A percentile compares a stretch with the other conserved stretches of the same genome.
Conservation (phyloP, 2,888 invertebrate genomes). For the Volucella inflata region DNA sequence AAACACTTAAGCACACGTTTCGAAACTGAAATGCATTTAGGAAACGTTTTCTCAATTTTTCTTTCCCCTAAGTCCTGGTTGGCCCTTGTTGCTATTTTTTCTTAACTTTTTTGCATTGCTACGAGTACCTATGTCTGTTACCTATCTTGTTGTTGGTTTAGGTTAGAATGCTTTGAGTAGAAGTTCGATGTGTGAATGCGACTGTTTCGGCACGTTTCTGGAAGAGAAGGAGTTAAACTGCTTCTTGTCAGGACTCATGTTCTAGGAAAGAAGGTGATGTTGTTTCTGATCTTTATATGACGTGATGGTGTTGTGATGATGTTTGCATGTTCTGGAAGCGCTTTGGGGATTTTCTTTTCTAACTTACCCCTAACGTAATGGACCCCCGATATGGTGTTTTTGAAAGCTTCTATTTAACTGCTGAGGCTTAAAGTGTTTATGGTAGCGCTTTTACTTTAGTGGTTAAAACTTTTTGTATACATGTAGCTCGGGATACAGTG, state of each 20-base stretch:
- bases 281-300: slow-evolving; percentile 33
- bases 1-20: slow-evolving; percentile 47
- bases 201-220: no score
- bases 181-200: slow-evolving; percentile 56
- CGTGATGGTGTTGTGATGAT: slow-evolving; percentile 53
- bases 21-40: slow-evolving; percentile 62
- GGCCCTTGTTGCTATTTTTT: neutral
- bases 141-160: slow-evolving; percentile 28
- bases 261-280: slow-evolving; percentile 21
- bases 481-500: no score
- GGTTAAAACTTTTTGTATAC: no score
- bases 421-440: neutral
- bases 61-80: neutral
- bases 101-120: neutral
- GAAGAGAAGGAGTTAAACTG: no score
- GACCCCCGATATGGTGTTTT: slow-evolving; percentile 22
- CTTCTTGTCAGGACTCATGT: neutral
- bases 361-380: slow-evolving; percentile 3
- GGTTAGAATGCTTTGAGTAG: slow-evolving; percentile 39
- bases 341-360: slow-evolving; percentile 47
- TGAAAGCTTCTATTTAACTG: slow-evolving; percentile 30
- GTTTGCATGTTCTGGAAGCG: slow-evolving; percentile 60
- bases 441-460: neutral
- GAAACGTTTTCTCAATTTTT: slow-evolving; percentile 54
- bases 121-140: no score